Evolutionary conservation across 2,888 invertebrate species (phyloP).

Genomic region (Dioctria rufipes): DNA sequence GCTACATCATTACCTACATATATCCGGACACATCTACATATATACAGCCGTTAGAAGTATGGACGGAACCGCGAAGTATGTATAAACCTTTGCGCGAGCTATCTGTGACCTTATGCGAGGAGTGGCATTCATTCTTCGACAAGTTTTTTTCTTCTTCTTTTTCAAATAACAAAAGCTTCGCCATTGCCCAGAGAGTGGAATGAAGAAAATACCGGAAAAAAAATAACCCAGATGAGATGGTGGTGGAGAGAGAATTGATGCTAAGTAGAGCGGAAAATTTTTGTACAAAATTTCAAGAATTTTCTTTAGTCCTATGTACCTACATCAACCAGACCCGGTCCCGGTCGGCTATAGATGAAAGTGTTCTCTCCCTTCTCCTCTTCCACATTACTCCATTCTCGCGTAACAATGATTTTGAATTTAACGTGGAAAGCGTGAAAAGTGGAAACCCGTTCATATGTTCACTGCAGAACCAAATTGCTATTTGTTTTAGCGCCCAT

Average conservation of each 20-base stretch:
- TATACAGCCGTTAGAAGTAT: background rate
- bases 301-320: slow-evolving; percentile 1
- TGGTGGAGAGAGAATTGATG: background rate
- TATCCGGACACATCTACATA: background rate
- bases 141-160: background rate
- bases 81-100: background rate
- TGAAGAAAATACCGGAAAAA: background rate
- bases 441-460: background rate
- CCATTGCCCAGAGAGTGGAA: slow-evolving; percentile 9
- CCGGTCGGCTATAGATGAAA: no score
- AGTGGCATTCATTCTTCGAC: background rate
- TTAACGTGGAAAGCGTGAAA: background rate
- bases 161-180: background rate
- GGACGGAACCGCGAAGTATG: no score
- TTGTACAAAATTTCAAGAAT: slow-evolving; percentile 29
- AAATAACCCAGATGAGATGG: background rate
- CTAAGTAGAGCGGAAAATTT: slow-evolving; percentile 35
- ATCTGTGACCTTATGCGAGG: slow-evolving; percentile 20
- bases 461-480: background rate
- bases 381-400: no score
- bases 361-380: no score
- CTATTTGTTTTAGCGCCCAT: slow-evolving; percentile 10
- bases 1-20: no score
- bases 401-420: no score
- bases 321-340: no score